phyloP scores from a whole-genome alignment of 30 jellyfish, hydroid and myxozoan species.

The Phacellophora camtschatica region DNA sequence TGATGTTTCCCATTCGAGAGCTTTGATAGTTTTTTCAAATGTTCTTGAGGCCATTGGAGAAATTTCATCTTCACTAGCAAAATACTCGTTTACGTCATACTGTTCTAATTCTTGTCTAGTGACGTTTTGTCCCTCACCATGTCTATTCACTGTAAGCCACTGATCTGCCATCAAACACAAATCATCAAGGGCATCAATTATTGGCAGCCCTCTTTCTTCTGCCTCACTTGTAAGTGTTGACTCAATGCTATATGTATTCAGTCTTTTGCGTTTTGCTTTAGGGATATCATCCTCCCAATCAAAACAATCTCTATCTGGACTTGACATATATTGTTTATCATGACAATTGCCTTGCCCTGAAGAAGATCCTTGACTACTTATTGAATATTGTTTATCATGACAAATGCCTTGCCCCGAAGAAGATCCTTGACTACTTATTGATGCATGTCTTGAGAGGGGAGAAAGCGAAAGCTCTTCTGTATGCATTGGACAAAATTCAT shows the following conservation, averaged over 20 bases:
- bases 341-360: not conserved
- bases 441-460: slow-evolving; percentile 5
- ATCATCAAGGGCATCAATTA: slow-evolving; percentile 86
- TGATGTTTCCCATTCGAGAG: slow-evolving; percentile 35
- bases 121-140: not conserved
- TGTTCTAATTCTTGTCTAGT: not conserved
- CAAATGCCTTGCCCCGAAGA: not conserved
- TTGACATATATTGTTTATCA: no score
- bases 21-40: slow-evolving; percentile 18
- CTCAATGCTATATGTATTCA: slow-evolving; percentile 63
- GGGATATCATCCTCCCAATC: not conserved
- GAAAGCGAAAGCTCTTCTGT: not conserved
- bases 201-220: slow-evolving; percentile 84
- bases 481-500: slow-evolving; percentile 16
- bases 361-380: not conserved
- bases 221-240: slow-evolving; percentile 74
- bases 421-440: not conserved
- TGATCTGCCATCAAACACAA: slow-evolving; percentile 89
- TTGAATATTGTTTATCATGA: no score
- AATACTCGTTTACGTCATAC: not conserved
- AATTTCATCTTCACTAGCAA: slow-evolving; percentile 39
- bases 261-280: slow-evolving; percentile 40
- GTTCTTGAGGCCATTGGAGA: slow-evolving; percentile 27
- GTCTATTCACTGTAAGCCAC: slow-evolving; percentile 38
- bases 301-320: not conserved